Conservation (phyloP, 2,113 vertebrate species). For the Gobio gobio region DNA sequence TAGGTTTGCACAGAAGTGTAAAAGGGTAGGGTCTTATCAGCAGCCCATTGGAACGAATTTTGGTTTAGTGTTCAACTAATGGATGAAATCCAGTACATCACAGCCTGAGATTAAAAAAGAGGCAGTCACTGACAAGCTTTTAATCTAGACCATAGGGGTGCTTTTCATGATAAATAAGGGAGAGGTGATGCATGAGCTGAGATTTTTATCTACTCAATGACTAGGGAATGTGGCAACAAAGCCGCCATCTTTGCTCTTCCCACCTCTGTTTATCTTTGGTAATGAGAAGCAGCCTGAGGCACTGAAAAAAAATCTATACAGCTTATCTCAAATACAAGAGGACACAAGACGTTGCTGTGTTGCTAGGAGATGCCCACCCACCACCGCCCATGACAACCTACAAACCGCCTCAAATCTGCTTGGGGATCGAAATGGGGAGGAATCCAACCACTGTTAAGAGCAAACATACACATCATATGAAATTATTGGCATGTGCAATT, state of each 20-base stretch:
- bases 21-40: neutral
- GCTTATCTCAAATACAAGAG: slow-evolving; percentile 29
- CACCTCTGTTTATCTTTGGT: slow-evolving; percentile 35
- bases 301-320: slow-evolving; percentile 19
- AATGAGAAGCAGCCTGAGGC: slow-evolving; percentile 26
- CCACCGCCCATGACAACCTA: slow-evolving; percentile 52
- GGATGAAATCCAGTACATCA: neutral
- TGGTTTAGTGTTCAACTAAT: neutral
- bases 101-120: neutral
- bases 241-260: slow-evolving; percentile 19
- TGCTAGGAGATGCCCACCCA: slow-evolving; percentile 63
- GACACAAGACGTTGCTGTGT: slow-evolving; percentile 49
- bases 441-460: neutral
- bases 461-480: neutral
- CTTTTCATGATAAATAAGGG: neutral
- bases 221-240: neutral
- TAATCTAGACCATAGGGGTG: neutral
- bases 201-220: slow-evolving; percentile 20
- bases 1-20: neutral
- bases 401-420: slow-evolving; percentile 53
- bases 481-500: neutral
- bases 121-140: neutral
- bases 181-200: slow-evolving; percentile 9
- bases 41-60: neutral
- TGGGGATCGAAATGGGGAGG: neutral